These are phyloP conservation scores for Puma concolor DNA, from an alignment of 2,113 vertebrate genomes.

Conservation along the genomic window DNA sequence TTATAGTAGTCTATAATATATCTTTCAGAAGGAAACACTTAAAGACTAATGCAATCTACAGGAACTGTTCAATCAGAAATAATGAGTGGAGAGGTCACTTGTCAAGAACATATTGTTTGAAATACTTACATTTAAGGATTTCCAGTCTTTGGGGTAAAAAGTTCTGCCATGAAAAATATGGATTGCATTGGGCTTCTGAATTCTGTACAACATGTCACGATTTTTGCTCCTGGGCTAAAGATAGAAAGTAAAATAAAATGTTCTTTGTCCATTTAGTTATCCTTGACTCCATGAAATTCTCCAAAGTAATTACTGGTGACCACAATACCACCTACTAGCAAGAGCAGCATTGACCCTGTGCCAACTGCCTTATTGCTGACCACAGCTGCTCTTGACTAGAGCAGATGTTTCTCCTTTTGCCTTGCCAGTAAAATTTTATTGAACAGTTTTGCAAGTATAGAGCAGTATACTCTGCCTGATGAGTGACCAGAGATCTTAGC, in stretches of 20 bases:
- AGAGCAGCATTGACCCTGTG: slow-evolving; percentile 65
- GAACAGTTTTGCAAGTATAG: slow-evolving; percentile 71
- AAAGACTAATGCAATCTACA: slow-evolving; percentile 76
- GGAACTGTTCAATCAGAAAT: slow-evolving; percentile 81
- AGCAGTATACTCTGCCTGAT: slow-evolving; percentile 69
- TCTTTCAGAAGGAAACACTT: slow-evolving; percentile 75
- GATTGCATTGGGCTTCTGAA: slow-evolving; percentile 25
- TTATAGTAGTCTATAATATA: slow-evolving; percentile 54
- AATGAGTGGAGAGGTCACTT: slow-evolving; percentile 58
- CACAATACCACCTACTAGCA: slow-evolving; percentile 81
- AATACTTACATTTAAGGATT: slow-evolving; percentile 64
- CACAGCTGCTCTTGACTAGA: slow-evolving; percentile 76
- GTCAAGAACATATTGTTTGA: slow-evolving; percentile 67
- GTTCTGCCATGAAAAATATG: slow-evolving; percentile 47
- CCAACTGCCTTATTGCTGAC: slow-evolving; percentile 77
- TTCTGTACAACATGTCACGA: slow-evolving; percentile 37
- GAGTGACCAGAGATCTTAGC: background rate
- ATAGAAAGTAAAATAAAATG: slow-evolving; percentile 72
- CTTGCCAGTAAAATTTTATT: slow-evolving; percentile 79
- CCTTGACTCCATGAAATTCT: slow-evolving; percentile 73
- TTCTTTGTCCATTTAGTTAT: slow-evolving; percentile 74
- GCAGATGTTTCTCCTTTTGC: slow-evolving; percentile 82
- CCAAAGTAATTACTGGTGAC: slow-evolving; percentile 71
- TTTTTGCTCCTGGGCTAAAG: slow-evolving; percentile 66
- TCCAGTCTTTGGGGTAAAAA: slow-evolving; percentile 59